Evolutionary conservation across 2,797 vertebrate genomes (phyloP), one percentile per base, ranked within the genome.

Genomic region (Muscicapa comitata): DNA sequence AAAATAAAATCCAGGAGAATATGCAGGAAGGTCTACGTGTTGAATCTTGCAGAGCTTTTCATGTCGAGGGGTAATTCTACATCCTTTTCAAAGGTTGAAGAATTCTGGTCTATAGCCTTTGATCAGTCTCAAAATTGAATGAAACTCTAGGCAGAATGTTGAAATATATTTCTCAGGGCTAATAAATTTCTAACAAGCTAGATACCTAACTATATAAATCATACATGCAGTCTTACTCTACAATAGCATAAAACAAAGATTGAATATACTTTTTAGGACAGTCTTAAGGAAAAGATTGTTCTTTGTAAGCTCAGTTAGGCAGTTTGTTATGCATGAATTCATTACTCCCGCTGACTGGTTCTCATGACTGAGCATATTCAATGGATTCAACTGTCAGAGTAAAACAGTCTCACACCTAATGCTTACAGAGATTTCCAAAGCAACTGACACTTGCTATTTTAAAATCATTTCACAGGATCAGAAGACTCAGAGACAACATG

Each of bases 281-380:
- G 24, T 63, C 47, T 91, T 70, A 75, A 72, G 58, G 58, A 93
- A 90, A 70, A 83, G 31, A 55, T 35, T 80, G 31, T 25, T 93
- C 86, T 91, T 85, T 1, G 9, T 86, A 77, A 92, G 38, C 40
- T 86, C 65, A 78, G 57, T 93, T 93, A 91, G 50, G 68, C n/a
- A 78, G 68, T 78, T 92, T 90, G 48, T 80, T 96, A 93, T 95
- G 87, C 87, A 90, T 93, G 82, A 93, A 83, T 93, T 91, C 58
- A 48, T 83, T 83, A 94, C 55, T 89, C 81, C 58, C 47, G 40
- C 50, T 72, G 84, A 62, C 43, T 78, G 26, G 31, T 87, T 93
- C 87, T 89, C 68, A 80, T 1, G 3, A 72, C 75, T 31, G 58
- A 54, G 51, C 59, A 59, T 68, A 93, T 68, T 51, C 75, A 89